Evolutionary conservation across 2,113 vertebrate genomes (phyloP).

Genomic region (Stictonetta naevosa): DNA sequence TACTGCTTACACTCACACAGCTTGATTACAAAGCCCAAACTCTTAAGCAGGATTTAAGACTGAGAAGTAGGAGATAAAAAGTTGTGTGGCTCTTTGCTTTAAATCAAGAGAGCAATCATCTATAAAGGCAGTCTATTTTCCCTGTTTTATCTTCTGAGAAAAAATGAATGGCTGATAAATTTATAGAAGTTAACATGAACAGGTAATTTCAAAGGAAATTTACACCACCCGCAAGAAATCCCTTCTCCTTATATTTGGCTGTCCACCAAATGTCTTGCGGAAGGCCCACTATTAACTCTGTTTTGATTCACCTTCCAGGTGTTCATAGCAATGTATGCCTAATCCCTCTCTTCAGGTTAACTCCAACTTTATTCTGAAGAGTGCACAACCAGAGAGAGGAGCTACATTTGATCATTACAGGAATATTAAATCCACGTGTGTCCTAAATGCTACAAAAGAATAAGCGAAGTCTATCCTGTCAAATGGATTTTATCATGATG

Average conservation of each 20-base stretch:
- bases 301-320: background rate
- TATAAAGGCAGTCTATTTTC: background rate
- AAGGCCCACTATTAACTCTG: background rate
- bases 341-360: background rate
- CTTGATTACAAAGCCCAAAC: background rate
- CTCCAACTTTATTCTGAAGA: slow-evolving; percentile 1
- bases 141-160: slow-evolving; percentile 46
- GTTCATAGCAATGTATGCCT: background rate
- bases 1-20: background rate
- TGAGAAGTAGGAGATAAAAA: background rate
- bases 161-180: slow-evolving; percentile 54
- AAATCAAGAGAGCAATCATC: background rate
- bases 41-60: background rate
- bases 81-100: background rate
- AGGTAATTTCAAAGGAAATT: slow-evolving; percentile 13
- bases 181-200: background rate
- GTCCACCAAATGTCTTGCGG: background rate
- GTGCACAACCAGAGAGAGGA: background rate
- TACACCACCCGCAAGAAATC: background rate
- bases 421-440: background rate
- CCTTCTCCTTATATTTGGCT: background rate
- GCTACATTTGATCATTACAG: background rate
- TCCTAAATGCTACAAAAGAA: background rate
- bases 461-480: background rate
- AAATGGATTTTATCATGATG: background rate